Evolutionary conservation across 2,113 vertebrate species (phyloP).

Genomic region (Archilochus colubris): DNA sequence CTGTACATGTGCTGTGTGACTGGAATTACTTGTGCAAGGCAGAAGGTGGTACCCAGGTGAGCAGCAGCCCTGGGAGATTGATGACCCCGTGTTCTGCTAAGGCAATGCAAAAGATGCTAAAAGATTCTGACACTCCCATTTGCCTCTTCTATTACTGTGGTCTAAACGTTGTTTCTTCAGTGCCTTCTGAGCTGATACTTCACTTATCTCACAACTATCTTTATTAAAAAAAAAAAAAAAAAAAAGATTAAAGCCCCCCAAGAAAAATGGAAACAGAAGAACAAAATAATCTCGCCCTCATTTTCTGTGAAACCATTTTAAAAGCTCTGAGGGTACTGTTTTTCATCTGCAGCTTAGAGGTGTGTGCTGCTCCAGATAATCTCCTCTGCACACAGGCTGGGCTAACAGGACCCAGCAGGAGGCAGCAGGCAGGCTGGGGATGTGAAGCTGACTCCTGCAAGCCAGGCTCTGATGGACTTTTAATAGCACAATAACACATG

Average conservation of each 20-base stretch:
- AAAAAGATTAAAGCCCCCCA: slow-evolving; percentile 27
- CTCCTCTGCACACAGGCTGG: neutral
- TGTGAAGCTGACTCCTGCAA: neutral
- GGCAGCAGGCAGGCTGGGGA: neutral
- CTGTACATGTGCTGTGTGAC: slow-evolving; percentile 60
- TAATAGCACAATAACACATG: neutral
- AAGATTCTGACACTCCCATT: slow-evolving; percentile 63
- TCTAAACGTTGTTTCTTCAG: slow-evolving; percentile 67
- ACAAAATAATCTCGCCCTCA: slow-evolving; percentile 21
- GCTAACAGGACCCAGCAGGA: neutral
- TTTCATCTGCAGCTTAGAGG: neutral
- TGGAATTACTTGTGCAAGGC: slow-evolving; percentile 59
- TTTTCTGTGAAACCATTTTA: slow-evolving; percentile 1
- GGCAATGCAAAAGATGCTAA: slow-evolving; percentile 70
- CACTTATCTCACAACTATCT: slow-evolving; percentile 45
- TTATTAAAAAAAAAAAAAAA: slow-evolving; percentile 64
- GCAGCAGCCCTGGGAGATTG: slow-evolving; percentile 71
- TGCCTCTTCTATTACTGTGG: slow-evolving; percentile 44
- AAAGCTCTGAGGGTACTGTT: slow-evolving; percentile 4
- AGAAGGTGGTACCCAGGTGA: slow-evolving; percentile 68
- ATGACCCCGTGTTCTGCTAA: slow-evolving; percentile 71
- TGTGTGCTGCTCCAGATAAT: neutral
- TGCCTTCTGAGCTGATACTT: slow-evolving; percentile 60
- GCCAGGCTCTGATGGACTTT: neutral
- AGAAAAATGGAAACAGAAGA: slow-evolving; percentile 47